Conservation (phyloP, 2,797 vertebrate genomes). For the Sciaenops ocellatus region DNA sequence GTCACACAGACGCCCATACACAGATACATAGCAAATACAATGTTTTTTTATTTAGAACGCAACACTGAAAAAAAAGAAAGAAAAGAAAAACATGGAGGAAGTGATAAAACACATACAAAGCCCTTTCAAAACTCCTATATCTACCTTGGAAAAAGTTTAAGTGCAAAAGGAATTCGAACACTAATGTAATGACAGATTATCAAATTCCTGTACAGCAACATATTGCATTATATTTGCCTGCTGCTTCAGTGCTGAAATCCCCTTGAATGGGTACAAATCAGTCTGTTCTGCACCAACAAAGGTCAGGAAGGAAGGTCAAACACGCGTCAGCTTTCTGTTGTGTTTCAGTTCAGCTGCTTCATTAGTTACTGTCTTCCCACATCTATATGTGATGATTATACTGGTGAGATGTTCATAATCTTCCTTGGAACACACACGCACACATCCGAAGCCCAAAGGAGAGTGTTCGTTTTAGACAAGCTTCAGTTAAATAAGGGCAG, state of each 20-base stretch:
- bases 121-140: constrained; percentile 37
- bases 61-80: constrained; percentile 54
- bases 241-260: constrained; percentile 62
- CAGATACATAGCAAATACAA: constrained; percentile 69
- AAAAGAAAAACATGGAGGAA: constrained; percentile 40
- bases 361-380: constrained; percentile 20
- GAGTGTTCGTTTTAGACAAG: constrained; percentile 52
- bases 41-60: constrained; percentile 76
- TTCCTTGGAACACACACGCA: constrained; percentile 43
- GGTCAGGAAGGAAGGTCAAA: constrained; percentile 40
- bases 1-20: constrained; percentile 21
- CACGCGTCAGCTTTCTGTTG: constrained; percentile 41
- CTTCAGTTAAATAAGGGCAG: constrained; percentile 59
- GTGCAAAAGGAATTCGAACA: constrained; percentile 67
- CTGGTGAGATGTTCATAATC: constrained; percentile 45
- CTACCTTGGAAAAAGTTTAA: constrained; percentile 56
- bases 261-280: constrained; percentile 48
- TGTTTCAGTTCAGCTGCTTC: constrained; percentile 46
- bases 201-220: constrained; percentile 57
- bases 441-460: constrained; percentile 44
- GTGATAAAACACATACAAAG: constrained; percentile 56
- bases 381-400: constrained; percentile 38
- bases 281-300: constrained; percentile 43
- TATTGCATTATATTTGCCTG: constrained; percentile 58
- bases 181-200: constrained; percentile 59